Base-by-base conservation (phyloP, 2,888 invertebrate genomes). In the Carabus problematicus region DNA sequence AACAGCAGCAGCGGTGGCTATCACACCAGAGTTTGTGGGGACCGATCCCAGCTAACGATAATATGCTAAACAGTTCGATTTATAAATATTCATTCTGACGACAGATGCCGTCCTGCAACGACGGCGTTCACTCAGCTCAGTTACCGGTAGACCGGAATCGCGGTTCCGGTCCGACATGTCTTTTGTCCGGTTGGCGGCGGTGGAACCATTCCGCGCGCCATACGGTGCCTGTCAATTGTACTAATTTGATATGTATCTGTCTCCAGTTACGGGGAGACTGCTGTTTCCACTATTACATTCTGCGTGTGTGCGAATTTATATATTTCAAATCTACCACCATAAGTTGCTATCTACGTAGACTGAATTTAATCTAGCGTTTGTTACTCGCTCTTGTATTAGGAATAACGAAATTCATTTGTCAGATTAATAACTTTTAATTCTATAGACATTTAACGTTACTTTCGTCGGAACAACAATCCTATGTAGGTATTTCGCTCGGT, bases 101-200 rank as follows among this genome's bases (percentile, higher is more conserved):
- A 76, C 76, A 76, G 76, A 76, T 76, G 76, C 75, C 74, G 75
- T 73, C 71, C 72, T 72, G 72, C 16, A 16, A 9, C 49, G 12
- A 18, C 12, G 52, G 52, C 19, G 19, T 52, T 73, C 75, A 74
- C 72, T 74, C 74, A 72, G 43, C 56, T 40, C n/a, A 42, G 39
- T 16, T 42, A 70, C 60, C 64, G 62, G 66, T 66, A 67, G 68
- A 75, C 81, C 81, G 81, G 81, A 81, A 81, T 80, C 78, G 79
- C 78, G 79, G 81, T 82, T 81, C 82, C 82, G 81, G 80, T 79
- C 74, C 72, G 75, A 77, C 78, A 77, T 77, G 77, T 79, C 78
- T 77, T 75, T 78, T 77, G 77, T 78, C 78, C 78, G 76, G 74
- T 71, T 45, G 60, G 64, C 59, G 41, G 58, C 70, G 42, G 41